These are phyloP conservation scores for Boloria euphrosyne DNA, from an alignment of 2,888 invertebrate species.

Conservation along the genomic window DNA sequence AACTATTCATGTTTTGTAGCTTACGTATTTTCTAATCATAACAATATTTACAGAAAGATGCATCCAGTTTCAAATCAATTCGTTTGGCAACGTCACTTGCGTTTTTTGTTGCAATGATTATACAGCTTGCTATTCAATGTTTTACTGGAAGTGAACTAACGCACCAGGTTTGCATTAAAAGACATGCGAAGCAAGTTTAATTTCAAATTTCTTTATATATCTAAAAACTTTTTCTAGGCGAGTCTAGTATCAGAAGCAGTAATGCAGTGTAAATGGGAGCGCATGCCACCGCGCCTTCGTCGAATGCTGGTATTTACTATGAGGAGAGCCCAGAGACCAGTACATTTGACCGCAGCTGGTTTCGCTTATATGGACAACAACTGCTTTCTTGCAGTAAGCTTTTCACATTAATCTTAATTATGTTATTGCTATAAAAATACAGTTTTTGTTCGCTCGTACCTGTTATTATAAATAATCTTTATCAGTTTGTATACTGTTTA, in stretches of 20 bases:
- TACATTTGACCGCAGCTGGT: slow-evolving; percentile 72
- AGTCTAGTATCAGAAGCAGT: slow-evolving; percentile 63
- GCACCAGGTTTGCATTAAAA: slow-evolving; percentile 55
- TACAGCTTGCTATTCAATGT: slow-evolving; percentile 71
- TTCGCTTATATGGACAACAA: slow-evolving; percentile 73
- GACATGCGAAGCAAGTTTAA: background rate
- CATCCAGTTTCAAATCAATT: slow-evolving; percentile 68
- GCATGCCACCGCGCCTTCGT: slow-evolving; percentile 58
- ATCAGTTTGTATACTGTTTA: no score
- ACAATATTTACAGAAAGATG: slow-evolving; percentile 63
- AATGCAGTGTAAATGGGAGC: slow-evolving; percentile 70
- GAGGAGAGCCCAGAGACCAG: slow-evolving; percentile 71
- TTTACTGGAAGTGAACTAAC: slow-evolving; percentile 73
- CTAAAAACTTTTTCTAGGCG: slow-evolving; percentile 50
- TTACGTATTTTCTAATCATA: background rate
- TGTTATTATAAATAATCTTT: background rate
- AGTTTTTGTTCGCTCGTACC: background rate
- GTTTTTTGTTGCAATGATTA: slow-evolving; percentile 73
- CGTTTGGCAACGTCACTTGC: slow-evolving; percentile 68
- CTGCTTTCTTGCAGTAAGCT: slow-evolving; percentile 68
- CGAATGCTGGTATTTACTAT: slow-evolving; percentile 60
- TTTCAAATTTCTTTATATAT: slow-evolving; percentile 12
- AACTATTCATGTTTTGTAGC: background rate
- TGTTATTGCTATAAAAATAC: background rate
- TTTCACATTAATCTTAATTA: background rate